Evolutionary conservation across 64 coral and sea anemone species (phyloP).

Genomic region (Platygyra sinensis): DNA sequence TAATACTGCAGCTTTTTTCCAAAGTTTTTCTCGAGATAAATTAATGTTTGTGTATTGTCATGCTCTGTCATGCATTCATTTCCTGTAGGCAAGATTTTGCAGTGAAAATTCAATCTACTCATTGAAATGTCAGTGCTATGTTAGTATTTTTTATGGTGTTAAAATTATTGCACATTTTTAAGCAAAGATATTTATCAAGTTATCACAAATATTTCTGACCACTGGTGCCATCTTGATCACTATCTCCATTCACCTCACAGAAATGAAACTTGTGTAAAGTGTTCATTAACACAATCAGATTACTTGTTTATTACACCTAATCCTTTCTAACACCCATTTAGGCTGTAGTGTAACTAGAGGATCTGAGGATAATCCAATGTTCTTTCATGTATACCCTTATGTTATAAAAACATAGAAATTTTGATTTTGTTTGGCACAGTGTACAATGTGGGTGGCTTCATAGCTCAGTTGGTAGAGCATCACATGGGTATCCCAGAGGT

Average conservation of each 20-base stretch:
- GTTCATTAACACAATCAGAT: background rate
- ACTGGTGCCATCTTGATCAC: background rate
- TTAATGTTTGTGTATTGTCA: background rate
- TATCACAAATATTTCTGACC: background rate
- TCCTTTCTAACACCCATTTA: background rate
- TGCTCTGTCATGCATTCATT: background rate
- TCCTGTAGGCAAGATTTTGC: background rate
- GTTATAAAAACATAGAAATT: background rate
- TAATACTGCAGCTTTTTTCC: background rate
- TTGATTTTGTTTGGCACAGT: background rate
- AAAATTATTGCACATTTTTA: background rate
- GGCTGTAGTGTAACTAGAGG: background rate
- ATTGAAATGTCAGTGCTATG: background rate
- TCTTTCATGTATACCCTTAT: too few relatives aligned
- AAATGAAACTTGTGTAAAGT: background rate
- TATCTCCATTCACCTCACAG: background rate
- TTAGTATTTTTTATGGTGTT: background rate
- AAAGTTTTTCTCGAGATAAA: background rate
- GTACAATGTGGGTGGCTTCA: too few relatives aligned
- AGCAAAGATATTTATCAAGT: background rate
- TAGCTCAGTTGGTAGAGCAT: too few relatives aligned
- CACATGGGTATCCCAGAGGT: too few relatives aligned
- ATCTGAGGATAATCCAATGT: too few relatives aligned
- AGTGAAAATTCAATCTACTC: background rate
- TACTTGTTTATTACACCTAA: background rate